Percentiles rank a stretch among this genome's conserved stretches.
Conservation (phyloP, 2,888 invertebrate species). For the Macaria notata region DNA sequence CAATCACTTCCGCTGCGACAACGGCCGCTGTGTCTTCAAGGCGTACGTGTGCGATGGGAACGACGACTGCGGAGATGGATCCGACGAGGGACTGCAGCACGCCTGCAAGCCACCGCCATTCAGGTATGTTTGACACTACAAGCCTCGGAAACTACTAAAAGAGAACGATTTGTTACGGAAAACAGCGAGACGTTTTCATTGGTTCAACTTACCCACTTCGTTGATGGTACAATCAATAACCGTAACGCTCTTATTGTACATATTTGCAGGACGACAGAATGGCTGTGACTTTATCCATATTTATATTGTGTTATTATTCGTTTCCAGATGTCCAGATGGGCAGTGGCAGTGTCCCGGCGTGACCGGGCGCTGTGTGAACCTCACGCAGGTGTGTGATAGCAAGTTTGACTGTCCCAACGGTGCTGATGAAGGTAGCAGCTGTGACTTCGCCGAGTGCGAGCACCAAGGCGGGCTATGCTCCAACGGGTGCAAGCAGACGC, state of each 20-base stretch:
- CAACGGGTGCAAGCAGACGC: slow-evolving; percentile 93
- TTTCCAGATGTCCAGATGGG: slow-evolving; percentile 84
- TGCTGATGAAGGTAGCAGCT: slow-evolving; percentile 95
- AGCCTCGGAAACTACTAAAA: too few species aligned
- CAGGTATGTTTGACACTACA: slow-evolving; percentile 49
- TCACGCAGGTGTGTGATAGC: slow-evolving; percentile 94
- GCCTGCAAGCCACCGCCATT: slow-evolving; percentile 91
- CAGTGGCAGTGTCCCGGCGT: slow-evolving; percentile 95
- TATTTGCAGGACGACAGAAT: too few species aligned
- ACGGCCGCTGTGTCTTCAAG: slow-evolving; percentile 94
- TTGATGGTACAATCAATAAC: too few species aligned
- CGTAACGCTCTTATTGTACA: too few species aligned
- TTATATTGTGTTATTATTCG: not conserved
- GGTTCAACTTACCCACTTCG: too few species aligned
- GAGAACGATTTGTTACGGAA: too few species aligned
- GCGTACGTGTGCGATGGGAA: slow-evolving; percentile 96
- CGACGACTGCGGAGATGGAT: slow-evolving; percentile 95
- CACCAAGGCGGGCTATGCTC: slow-evolving; percentile 90
- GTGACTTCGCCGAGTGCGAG: slow-evolving; percentile 91
- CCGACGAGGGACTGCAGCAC: slow-evolving; percentile 92
- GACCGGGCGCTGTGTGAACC: slow-evolving; percentile 91
- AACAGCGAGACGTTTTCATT: too few species aligned
- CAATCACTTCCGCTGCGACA: slow-evolving; percentile 92
- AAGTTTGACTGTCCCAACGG: slow-evolving; percentile 96
- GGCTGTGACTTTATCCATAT: not conserved